Base-by-base conservation (phyloP, 1,140 invertebrate genomes). In the Heliconius nattereri region DNA sequence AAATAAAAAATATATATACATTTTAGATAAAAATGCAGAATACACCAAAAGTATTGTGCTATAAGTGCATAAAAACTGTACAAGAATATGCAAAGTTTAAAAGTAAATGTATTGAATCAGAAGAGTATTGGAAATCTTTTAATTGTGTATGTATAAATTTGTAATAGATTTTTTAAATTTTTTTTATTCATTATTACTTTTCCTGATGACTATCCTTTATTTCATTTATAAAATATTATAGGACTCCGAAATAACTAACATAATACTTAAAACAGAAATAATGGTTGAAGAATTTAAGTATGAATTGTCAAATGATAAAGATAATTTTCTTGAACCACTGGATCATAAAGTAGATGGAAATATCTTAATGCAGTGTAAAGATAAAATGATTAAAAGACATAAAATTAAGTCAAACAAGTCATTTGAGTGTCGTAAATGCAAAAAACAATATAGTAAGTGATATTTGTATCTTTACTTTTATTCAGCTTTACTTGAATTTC, bases 31-130 rank as follows among this genome's bases (percentile, higher is more conserved):
- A 79, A 45, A n/a, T 57, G 26, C 26, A 71, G 23, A 54, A 13
- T 71, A 35, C 66, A 37, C 73, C 78, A 29, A 75, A 71, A n/a
- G 35, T 49, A 26, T 52, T 79, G 37, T 79, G 78, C 35, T 7
- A 35, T 37, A 79, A 75, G 45, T 79, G 78, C 54, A 52, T 20
- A 54, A 40, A 71, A n/a, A 75, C 35, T 9, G 35, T 75, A 35
- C 20, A 79, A 16, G 23, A 79, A 20, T 79, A 70, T 79, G 78
- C 35, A 40, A 75, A 79, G 40, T 79, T 79, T 79, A 79, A 79
- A 79, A 60, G 26, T 37, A 75, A 79, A 29, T 79, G 78, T 70
- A 40, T 71, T 20, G 29, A 79, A 75, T 75, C 73, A n/a, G 78
- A 79, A 75, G 73, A 54, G 1, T 66, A 52, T 70, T 79, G 78